Evolutionary conservation across 1,140 invertebrate genomes (phyloP).

Genomic region (Acromyrmex charruanus): DNA sequence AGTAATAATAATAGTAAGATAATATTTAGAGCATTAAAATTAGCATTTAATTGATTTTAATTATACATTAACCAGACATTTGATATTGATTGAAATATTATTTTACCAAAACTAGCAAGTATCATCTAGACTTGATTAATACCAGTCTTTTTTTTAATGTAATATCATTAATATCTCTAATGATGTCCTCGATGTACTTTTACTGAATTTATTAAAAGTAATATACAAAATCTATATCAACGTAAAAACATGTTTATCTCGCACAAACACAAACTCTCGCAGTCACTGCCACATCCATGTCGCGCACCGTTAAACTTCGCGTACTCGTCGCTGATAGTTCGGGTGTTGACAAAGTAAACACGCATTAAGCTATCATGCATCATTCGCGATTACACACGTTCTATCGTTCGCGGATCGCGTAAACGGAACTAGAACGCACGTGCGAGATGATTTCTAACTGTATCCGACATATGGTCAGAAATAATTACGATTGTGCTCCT

Average conservation of each 20-base stretch:
- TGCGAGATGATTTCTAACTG: conserved; percentile 50
- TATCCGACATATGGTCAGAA: conserved; percentile 57
- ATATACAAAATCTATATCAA: conserved; percentile 15
- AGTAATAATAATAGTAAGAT: too few species aligned
- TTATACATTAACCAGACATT: too few species aligned
- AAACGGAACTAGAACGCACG: conserved; percentile 60
- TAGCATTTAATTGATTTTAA: too few species aligned
- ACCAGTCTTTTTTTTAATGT: too few species aligned
- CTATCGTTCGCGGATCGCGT: conserved; percentile 11
- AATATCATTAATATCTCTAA: too few species aligned
- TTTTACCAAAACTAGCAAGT: too few species aligned
- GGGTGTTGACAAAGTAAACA: conserved; percentile 51
- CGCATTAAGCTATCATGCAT: conserved; percentile 50
- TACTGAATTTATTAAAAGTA: neutral
- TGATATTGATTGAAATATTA: too few species aligned
- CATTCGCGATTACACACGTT: conserved; percentile 39
- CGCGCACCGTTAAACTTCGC: conserved; percentile 31
- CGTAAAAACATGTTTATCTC: conserved; percentile 28
- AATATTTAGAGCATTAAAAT: too few species aligned
- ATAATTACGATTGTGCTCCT: conserved; percentile 66
- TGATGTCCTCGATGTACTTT: neutral
- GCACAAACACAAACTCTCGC: neutral
- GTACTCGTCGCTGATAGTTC: conserved; percentile 19
- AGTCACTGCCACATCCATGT: neutral
- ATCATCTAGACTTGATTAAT: too few species aligned